Base-by-base conservation (phyloP, 2,888 invertebrate species). In the Lasiommata megera region DNA sequence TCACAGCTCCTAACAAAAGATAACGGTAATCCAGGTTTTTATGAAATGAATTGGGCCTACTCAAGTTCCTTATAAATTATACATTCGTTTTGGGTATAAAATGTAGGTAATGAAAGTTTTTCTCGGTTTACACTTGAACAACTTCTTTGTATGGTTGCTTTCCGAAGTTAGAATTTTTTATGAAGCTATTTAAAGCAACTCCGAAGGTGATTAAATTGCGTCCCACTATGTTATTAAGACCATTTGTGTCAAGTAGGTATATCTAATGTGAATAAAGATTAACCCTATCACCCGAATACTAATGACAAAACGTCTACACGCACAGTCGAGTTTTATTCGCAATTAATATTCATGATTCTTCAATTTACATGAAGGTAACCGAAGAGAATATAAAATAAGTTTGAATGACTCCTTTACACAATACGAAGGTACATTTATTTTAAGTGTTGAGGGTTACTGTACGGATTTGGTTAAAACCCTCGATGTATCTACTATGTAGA, bases 341-440 rank as follows among this genome's bases (percentile, higher is more conserved):
- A n/a, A 58, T 56, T 38, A 53, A 58, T 58, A 61, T 55, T 48
- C 58, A 58, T 58, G 48, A 61, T 48, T 43, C 29, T 52, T 37
- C 14, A 18, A 54, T 58, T 53, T 52, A 58, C 55, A 54, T 46
- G 47, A 43, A 55, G 61, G 47, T 58, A 55, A 58, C 47, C 50
- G 18, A 53, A 55, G 17, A 16, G 37, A 56, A 58, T 56, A 53
- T 53, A 58, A 58, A 58, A 58, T 18, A 44, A 31, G 48, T 53
- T 48, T 48, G 43, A n/a, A 56, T 14, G 47, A 56, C 28, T 37
- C 14, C 48, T 58, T 53, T 53, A 44, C 28, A 14, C 8, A 50
- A 56, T 43, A 57, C 7, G n/a, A n/a, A 31, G 11, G 31, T 31
- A 31, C 31, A 1, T 31, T 1, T 31, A 31, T 5, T 11, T 46